Conservation (phyloP, 2,113 vertebrate species). For the Gasterosteus aculeatus region DNA sequence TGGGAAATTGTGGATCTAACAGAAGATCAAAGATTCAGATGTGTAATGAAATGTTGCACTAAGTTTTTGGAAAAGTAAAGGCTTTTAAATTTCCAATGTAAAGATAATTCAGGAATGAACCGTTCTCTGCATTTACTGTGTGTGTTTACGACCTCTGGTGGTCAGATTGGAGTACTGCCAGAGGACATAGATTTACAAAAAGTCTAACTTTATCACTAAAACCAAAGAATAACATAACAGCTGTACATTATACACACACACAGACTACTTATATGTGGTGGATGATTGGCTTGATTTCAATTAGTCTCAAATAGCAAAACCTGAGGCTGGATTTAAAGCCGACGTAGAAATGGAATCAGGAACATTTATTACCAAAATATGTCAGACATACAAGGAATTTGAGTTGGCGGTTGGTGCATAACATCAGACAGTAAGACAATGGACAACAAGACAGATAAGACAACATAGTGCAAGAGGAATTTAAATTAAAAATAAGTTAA, state of each 20-base stretch:
- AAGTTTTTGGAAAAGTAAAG: background rate
- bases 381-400: too few relatives aligned
- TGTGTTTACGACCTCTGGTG: slow-evolving; percentile 57
- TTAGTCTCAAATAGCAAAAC: slow-evolving; percentile 56
- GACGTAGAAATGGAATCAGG: slow-evolving; percentile 32
- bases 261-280: slow-evolving; percentile 11
- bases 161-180: background rate
- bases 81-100: background rate
- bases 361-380: too few relatives aligned
- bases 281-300: slow-evolving; percentile 28
- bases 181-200: background rate
- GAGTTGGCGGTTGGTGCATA: too few relatives aligned
- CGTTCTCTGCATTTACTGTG: background rate
- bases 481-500: too few relatives aligned
- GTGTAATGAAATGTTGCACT: background rate
- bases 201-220: background rate
- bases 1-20: background rate
- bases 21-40: background rate
- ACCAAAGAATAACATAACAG: slow-evolving; percentile 19
- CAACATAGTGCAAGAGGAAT: too few relatives aligned
- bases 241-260: slow-evolving; percentile 1
- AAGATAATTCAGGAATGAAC: background rate
- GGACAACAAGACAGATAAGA: too few relatives aligned
- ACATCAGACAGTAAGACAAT: too few relatives aligned
- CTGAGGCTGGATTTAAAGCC: slow-evolving; percentile 37